Evolutionary conservation across 2,113 vertebrate genomes (phyloP).

Genomic region (Empidonax alnorum): DNA sequence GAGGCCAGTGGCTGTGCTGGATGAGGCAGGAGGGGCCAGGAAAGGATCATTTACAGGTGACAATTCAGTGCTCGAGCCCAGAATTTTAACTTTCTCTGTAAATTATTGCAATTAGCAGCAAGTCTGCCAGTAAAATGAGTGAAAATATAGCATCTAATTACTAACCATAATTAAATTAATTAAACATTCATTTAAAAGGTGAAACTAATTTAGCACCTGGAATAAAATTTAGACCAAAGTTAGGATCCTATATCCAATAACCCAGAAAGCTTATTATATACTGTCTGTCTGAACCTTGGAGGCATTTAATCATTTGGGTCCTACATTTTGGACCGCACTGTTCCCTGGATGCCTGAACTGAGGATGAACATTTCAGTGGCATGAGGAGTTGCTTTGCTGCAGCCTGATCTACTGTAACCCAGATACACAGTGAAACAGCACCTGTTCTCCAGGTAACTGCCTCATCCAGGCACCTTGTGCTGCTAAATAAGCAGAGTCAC

Average conservation of each 20-base stretch:
- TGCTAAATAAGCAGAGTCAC: not conserved
- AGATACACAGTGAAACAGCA: not conserved
- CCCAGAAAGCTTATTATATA: not conserved
- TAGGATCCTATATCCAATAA: not conserved
- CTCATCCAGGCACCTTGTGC: not conserved
- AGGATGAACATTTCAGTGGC: not conserved
- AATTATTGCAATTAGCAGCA: conserved; percentile 20
- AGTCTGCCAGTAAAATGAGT: not conserved
- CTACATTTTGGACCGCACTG: not conserved
- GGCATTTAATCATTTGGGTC: not conserved
- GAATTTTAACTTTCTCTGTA: conserved; percentile 14
- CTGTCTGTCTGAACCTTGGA: not conserved
- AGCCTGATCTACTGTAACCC: not conserved
- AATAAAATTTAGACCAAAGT: not conserved
- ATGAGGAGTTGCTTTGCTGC: not conserved
- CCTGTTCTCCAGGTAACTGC: not conserved
- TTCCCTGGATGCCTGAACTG: not conserved
- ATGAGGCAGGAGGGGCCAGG: not conserved
- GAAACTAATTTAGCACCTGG: not conserved
- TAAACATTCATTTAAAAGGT: not conserved
- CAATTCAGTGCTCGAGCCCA: not conserved
- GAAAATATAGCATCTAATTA: conserved; percentile 23
- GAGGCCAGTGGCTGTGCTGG: not conserved
- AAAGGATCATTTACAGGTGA: not conserved
- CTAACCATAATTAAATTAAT: not conserved